phyloP scores from a whole-genome alignment of 2,888 invertebrate species.

The Asteroscopus sphinx region DNA sequence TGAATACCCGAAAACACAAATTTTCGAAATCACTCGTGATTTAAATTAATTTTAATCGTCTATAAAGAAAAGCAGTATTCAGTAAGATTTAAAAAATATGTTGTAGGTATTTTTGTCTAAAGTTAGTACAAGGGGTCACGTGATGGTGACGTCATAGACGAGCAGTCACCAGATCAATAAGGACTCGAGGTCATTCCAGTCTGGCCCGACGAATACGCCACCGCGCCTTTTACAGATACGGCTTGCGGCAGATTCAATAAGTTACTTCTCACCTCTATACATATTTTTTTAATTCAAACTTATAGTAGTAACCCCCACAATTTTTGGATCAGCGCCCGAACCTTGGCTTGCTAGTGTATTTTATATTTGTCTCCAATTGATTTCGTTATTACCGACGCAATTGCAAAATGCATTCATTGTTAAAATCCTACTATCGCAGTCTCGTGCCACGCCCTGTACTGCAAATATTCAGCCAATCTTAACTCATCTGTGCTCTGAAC shows the following conservation, averaged over 20 bases:
- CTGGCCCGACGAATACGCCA: conserved; percentile 68
- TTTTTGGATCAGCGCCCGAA: conserved; percentile 28
- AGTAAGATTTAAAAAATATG: not conserved
- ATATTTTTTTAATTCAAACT: conserved; percentile 26
- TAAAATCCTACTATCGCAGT: conserved; percentile 21
- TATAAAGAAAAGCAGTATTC: not conserved
- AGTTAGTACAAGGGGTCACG: conserved; percentile 67
- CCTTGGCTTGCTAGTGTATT: conserved; percentile 23
- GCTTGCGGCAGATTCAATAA: conserved; percentile 44
- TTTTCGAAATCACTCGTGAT: not conserved
- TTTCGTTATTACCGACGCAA: conserved; percentile 22
- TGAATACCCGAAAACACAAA: too few species aligned
- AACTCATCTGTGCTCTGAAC: conserved; percentile 32
- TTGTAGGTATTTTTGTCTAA: conserved; percentile 28
- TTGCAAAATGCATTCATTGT: conserved; percentile 22
- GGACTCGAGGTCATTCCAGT: conserved; percentile 83
- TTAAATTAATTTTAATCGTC: not conserved
- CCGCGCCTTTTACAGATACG: conserved; percentile 67
- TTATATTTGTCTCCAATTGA: conserved; percentile 24
- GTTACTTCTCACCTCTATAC: conserved; percentile 51
- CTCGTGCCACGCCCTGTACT: conserved; percentile 39
- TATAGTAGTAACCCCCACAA: conserved; percentile 32
- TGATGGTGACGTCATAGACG: conserved; percentile 76
- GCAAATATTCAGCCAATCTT: conserved; percentile 44
- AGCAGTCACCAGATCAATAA: conserved; percentile 85